Evolutionary conservation across 2,113 vertebrate genomes (phyloP), one percentile per base, ranked within the genome.

Genomic region (Mustela lutreola): DNA sequence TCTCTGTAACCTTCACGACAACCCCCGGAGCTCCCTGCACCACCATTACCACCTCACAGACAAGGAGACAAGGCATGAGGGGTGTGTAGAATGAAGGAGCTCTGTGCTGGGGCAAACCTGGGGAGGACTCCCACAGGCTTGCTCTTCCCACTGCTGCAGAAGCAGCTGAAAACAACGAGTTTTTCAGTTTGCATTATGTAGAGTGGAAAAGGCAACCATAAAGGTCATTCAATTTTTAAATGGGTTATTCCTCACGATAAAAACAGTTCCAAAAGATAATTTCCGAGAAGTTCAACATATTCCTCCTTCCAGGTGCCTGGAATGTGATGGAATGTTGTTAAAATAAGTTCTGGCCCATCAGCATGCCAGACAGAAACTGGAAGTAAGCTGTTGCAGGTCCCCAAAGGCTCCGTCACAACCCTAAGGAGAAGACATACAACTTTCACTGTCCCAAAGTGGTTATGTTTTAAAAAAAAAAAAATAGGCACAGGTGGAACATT

Each of bases 211-310:
- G 10, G 8, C 24, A 33, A 71, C 18, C 18, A 10, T 24, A 81
- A 65, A 70, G 39, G 75, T 5, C 7, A 39, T 82, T 50, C 5
- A 1, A 21, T 67, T 65, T 50, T 65, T 63, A 53, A 85, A 26
- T 58, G 39, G 58, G 36, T 75, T 89, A 33, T 39, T 96, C 21
- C 67, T 89, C 26, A 62, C 12, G 12, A 75, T 50, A 93, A 93
- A 94, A 88, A n/a, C 12, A 53, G 58, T 60, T 19, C 86, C 39
- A 19, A 63, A 53, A 65, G 8, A 73, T 8, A 90, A 65, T 50
- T 45, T 85, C 28, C 65, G 58, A 76, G 85, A 56, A 87, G 56
- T 33, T 87, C 15, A 10, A 7, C 16, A 19, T 11, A 33, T 4
- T 42, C 26, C 87, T 78, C 60, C 73, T 86, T 39, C 26, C 11